Evolutionary conservation across 2,113 vertebrate species (phyloP).

Genomic region (Arvicanthis niloticus): DNA sequence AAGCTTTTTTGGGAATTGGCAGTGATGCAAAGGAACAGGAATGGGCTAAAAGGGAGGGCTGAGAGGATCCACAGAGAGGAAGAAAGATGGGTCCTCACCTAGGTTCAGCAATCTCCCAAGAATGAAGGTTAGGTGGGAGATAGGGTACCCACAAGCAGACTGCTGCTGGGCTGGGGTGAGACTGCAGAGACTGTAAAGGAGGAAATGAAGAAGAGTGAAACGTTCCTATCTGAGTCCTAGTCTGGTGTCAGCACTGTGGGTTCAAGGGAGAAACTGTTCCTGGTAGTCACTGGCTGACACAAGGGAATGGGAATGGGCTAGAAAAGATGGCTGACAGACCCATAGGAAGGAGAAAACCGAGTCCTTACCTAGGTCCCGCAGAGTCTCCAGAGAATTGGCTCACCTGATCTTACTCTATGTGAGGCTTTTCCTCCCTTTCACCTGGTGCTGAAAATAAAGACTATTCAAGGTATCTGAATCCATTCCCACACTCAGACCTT

Average conservation of each 20-base stretch:
- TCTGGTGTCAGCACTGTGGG: background rate
- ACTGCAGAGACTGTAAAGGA: background rate
- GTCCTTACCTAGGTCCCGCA: background rate
- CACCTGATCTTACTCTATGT: background rate
- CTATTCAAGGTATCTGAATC: background rate
- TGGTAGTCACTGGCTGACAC: background rate
- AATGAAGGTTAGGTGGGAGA: background rate
- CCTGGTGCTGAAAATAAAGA: slow-evolving; percentile 4
- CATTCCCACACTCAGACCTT: background rate
- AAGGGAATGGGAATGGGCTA: background rate
- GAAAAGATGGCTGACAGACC: background rate
- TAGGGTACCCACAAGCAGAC: background rate
- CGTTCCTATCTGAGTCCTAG: background rate
- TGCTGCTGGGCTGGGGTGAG: background rate
- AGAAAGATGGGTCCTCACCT: background rate
- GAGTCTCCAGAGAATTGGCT: background rate
- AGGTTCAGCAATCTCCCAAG: background rate
- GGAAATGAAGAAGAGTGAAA: background rate
- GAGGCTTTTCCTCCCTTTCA: background rate
- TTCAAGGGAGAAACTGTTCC: background rate
- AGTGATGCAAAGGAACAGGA: background rate
- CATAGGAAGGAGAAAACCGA: background rate
- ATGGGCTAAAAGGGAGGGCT: background rate
- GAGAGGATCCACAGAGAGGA: background rate
- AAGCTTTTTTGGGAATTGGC: background rate